Percentiles rank a stretch among this genome's conserved stretches.
Conservation (phyloP, 1,140 invertebrate genomes). For the Brachionus plicatilis region DNA sequence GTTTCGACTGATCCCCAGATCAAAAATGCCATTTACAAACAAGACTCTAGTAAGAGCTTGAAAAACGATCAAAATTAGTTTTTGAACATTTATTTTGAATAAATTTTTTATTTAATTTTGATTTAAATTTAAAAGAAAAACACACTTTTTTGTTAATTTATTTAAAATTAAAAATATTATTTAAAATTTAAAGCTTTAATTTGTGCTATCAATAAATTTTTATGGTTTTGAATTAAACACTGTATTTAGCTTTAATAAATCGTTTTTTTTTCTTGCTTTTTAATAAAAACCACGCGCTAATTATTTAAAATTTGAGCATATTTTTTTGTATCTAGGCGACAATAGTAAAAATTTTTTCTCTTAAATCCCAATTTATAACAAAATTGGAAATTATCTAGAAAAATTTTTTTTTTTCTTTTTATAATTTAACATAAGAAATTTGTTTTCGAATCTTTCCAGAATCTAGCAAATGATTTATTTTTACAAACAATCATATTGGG, state of each 20-base stretch:
- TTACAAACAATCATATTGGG: too few relatives aligned
- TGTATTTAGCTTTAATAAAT: not conserved
- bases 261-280: not conserved
- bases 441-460: not conserved
- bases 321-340: not conserved
- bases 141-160: not conserved
- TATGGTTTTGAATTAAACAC: not conserved
- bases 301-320: not conserved
- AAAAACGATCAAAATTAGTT: not conserved
- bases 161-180: too few relatives aligned
- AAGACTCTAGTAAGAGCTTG: slow-evolving; percentile 9
- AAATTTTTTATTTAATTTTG: not conserved
- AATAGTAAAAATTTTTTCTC: not conserved
- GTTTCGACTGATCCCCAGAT: slow-evolving; percentile 2
- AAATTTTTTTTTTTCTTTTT: not conserved
- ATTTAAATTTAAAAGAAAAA: too few relatives aligned
- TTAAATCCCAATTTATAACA: not conserved
- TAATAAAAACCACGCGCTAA: not conserved
- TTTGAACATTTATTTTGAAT: not conserved
- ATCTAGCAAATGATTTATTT: too few relatives aligned
- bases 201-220: not conserved
- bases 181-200: not conserved
- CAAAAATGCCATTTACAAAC: not conserved
- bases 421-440: not conserved
- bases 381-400: not conserved